Conservation (phyloP, 1,140 invertebrate species). For the Magallana ariakensis region DNA sequence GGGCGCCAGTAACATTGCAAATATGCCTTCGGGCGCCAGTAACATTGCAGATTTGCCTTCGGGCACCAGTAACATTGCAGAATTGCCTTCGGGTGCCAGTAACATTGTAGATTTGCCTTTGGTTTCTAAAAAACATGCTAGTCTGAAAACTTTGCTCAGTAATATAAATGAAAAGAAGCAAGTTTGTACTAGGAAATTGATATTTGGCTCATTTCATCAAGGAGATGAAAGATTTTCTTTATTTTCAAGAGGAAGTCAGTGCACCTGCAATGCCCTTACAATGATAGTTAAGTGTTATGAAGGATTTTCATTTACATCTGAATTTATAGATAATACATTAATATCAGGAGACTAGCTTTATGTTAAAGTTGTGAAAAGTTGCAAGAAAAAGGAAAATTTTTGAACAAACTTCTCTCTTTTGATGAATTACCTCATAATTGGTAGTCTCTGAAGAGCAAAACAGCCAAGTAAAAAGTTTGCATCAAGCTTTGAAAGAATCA, state of each 20-base stretch:
- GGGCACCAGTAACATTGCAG: not conserved
- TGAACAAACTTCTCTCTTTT: constrained; percentile 34
- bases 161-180: too few species aligned
- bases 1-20: not conserved
- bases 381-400: not conserved
- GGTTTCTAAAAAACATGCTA: too few species aligned
- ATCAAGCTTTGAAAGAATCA: not conserved
- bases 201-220: not conserved
- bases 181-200: too few species aligned
- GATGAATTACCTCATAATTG: constrained; percentile 28
- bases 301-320: not conserved
- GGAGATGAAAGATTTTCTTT: not conserved
- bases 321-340: constrained; percentile 34
- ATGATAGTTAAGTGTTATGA: not conserved
- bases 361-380: not conserved
- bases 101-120: not conserved
- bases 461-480: not conserved
- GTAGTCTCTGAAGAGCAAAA: not conserved
- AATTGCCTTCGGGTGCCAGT: not conserved
- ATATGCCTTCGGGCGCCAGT: not conserved
- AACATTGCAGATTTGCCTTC: not conserved
- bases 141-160: too few species aligned
- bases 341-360: constrained; percentile 47
- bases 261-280: constrained; percentile 48
- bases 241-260: constrained; percentile 52